phyloP scores from a whole-genome alignment of 23 tunicate genomes.

The Trididemnum miniatum region DNA sequence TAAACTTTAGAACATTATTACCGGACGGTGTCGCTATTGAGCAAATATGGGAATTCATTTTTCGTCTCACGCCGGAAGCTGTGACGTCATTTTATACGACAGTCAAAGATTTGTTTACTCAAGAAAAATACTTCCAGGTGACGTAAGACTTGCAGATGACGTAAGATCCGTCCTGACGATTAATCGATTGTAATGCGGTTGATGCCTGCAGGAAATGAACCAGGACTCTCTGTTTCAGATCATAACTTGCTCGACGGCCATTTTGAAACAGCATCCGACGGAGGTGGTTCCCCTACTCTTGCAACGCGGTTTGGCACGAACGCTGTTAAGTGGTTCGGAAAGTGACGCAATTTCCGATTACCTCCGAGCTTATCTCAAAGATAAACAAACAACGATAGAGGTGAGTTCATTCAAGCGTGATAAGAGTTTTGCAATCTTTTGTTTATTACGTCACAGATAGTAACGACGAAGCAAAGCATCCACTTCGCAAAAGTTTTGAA shows the following conservation, averaged over 20 bases:
- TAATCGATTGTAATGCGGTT: too few species aligned
- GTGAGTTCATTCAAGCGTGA: background rate
- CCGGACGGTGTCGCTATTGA: conserved; percentile 32
- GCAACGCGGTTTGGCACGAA: conserved; percentile 70
- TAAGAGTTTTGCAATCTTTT: too few species aligned
- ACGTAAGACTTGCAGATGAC: background rate
- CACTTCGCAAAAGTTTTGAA: conserved; percentile 35
- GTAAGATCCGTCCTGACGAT: too few species aligned
- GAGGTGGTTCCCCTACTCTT: conserved; percentile 59
- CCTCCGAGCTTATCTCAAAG: conserved; percentile 75
- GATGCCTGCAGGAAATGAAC: too few species aligned
- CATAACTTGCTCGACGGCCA: conserved; percentile 65
- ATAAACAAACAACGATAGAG: conserved; percentile 68
- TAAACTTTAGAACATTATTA: too few species aligned
- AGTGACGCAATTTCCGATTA: conserved; percentile 79
- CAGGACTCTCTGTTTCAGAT: conserved; percentile 53
- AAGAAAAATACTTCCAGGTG: conserved; percentile 67
- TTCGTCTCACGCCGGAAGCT: conserved; percentile 64
- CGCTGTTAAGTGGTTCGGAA: conserved; percentile 49
- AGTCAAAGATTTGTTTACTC: conserved; percentile 48
- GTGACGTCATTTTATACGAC: conserved; percentile 62
- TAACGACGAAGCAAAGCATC: conserved; percentile 56
- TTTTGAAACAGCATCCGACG: conserved; percentile 44
- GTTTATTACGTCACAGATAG: conserved; percentile 36
- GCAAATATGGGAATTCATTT: conserved; percentile 81